Evolutionary conservation across 2,113 vertebrate species (phyloP), one percentile per base, ranked within the genome.

Genomic region (Andinoacara biseriatus): DNA sequence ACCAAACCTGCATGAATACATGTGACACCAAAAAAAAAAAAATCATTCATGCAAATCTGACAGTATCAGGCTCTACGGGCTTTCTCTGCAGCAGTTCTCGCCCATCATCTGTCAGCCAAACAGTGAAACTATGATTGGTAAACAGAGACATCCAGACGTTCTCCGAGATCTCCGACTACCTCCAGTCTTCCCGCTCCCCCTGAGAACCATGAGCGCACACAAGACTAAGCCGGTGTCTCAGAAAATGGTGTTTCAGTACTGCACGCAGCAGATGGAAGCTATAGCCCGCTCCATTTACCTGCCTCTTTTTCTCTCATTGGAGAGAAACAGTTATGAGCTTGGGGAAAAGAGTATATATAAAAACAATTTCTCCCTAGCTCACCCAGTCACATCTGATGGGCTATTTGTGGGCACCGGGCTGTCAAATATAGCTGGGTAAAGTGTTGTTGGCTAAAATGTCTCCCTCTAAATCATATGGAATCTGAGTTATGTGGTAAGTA

Each of bases 251-350:
- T 61, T 56, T 74, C 84, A 22, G 60, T 60, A 24, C 40, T 67
- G 49, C 76, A 78, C n/a, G 4, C 67, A 85, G 76, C 94, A 94
- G 94, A 94, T 94, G 94, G 95, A 87, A 78, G 82, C 88, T 78
- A 84, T 75, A 80, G 57, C 67, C 63, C 40, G 92, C 91, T 93
- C 89, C 89, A 94, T 94, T 93, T 94, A 89, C 90, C 83, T 79
- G 86, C 83, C 84, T 85, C 84, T 91, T 78, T 79, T 88, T 87
- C 87, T 81, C 85, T 86, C 85, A 86, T 35, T 85, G 89, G 81
- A 90, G 90, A 87, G 60, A 86, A 85, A 89, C 87, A 65, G 88
- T 85, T 89, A 91, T 79, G 87, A 90, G 90, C 86, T 87, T 80
- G 20, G 80, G 82, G 89, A 52, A 91, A 80, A 54, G 65, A 63